Evolutionary conservation across 2,888 invertebrate genomes (phyloP).

Genomic region (Meiosimyza platycephala): DNA sequence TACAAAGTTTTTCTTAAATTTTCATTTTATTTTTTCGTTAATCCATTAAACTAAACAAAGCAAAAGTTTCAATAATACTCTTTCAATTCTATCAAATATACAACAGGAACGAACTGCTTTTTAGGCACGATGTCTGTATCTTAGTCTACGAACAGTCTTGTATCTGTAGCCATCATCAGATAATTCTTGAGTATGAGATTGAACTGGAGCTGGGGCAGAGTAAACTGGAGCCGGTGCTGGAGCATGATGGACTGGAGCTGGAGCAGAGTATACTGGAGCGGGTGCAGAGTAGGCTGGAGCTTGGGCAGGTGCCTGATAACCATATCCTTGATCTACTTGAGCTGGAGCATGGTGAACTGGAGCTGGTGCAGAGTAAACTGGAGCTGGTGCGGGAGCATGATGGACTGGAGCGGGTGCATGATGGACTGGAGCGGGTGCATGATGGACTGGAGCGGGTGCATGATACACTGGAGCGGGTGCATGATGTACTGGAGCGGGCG

Average conservation of each 20-base stretch:
- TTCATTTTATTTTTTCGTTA: slow-evolving; percentile 3
- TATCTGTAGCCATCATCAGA: slow-evolving; percentile 28
- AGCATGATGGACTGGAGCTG: slow-evolving; percentile 22
- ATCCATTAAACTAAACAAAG: background rate
- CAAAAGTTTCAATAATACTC: no score
- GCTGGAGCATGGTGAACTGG: slow-evolving; percentile 12
- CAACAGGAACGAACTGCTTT: background rate
- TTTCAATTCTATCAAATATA: no score
- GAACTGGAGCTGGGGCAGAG: slow-evolving; percentile 22
- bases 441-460: slow-evolving; percentile 30
- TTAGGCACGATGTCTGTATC: slow-evolving; percentile 29
- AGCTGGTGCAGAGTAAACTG: slow-evolving; percentile 21
- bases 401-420: slow-evolving; percentile 34
- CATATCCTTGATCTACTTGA: slow-evolving; percentile 6
- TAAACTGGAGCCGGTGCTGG: slow-evolving; percentile 13
- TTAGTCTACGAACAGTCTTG: slow-evolving; percentile 30
- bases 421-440: slow-evolving; percentile 29
- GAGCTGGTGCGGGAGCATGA: background rate
- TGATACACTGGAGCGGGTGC: slow-evolving; percentile 26
- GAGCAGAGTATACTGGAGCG: slow-evolving; percentile 20
- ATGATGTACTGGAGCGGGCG: background rate
- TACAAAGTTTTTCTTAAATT: background rate
- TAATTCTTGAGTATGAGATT: slow-evolving; percentile 14
- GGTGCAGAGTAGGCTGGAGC: slow-evolving; percentile 10
- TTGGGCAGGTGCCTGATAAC: slow-evolving; percentile 15